Evolutionary conservation across 2,113 vertebrate genomes (phyloP).

Genomic region (Promerops cafer): DNA sequence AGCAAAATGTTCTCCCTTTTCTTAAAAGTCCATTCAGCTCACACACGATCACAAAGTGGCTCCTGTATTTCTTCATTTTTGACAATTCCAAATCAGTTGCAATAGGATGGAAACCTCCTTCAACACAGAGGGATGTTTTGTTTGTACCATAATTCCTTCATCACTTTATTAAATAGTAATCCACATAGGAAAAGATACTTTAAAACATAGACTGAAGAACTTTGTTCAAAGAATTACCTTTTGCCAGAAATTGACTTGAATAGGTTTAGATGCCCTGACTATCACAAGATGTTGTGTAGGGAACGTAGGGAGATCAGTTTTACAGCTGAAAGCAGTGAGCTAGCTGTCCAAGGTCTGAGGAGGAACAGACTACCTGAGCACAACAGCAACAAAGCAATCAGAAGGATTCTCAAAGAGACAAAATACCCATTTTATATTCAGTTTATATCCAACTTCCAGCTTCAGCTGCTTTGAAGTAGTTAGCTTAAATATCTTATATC

Average conservation of each 20-base stretch:
- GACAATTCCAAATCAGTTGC: not conserved
- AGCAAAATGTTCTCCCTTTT: not conserved
- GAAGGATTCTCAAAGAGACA: not conserved
- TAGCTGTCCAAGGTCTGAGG: not conserved
- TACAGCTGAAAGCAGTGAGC: not conserved
- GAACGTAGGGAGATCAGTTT: not conserved
- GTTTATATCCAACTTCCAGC: not conserved
- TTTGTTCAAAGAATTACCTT: not conserved
- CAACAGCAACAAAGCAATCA: not conserved
- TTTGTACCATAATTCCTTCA: not conserved
- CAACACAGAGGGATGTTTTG: not conserved
- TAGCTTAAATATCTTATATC: not conserved
- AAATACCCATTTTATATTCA: not conserved
- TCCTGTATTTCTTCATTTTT: not conserved
- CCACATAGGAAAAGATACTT: not conserved
- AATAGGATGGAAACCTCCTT: not conserved
- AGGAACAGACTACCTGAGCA: not conserved
- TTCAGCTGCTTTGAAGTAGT: not conserved
- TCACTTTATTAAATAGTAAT: not conserved
- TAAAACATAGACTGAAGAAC: not conserved
- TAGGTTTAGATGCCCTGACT: not conserved
- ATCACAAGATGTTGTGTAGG: no score
- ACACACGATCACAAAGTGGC: rapidly evolving
- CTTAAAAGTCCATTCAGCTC: not conserved
- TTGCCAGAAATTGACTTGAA: not conserved